phyloP scores from a whole-genome alignment of 2,797 vertebrate species.

The Cirrhinus molitorella region DNA sequence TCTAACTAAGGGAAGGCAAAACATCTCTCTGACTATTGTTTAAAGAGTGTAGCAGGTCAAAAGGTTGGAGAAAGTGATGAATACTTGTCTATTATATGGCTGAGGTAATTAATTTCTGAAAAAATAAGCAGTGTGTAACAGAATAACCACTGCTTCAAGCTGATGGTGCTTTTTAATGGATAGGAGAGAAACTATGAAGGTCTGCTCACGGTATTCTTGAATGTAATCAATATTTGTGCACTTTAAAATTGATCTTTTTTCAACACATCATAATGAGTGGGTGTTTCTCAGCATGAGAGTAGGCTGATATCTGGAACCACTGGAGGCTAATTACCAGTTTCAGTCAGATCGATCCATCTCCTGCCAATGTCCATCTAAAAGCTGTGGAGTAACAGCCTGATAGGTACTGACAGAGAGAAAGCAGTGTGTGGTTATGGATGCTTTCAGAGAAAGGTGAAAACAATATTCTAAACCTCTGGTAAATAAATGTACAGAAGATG shows the following conservation, averaged over 20 bases:
- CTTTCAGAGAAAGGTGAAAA: background rate
- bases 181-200: background rate
- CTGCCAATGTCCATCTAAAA: constrained; percentile 8
- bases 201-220: background rate
- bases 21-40: background rate
- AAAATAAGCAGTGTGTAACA: background rate
- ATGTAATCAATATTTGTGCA: constrained; percentile 13
- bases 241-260: constrained; percentile 15
- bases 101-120: background rate
- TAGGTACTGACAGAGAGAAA: background rate
- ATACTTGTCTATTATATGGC: background rate
- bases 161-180: background rate
- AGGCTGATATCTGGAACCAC: constrained; percentile 1
- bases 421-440: background rate
- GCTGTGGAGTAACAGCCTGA: background rate
- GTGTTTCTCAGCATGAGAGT: constrained; percentile 15
- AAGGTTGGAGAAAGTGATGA: background rate
- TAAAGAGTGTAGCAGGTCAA: constrained; percentile 1
- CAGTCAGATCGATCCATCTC: background rate
- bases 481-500: background rate
- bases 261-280: constrained; percentile 23
- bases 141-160: background rate
- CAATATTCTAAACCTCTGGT: background rate
- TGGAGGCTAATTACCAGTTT: constrained; percentile 45
- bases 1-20: constrained; percentile 22